Evolutionary conservation across 1,140 invertebrate species (phyloP).

Genomic region (Drosophila paulistorum): DNA sequence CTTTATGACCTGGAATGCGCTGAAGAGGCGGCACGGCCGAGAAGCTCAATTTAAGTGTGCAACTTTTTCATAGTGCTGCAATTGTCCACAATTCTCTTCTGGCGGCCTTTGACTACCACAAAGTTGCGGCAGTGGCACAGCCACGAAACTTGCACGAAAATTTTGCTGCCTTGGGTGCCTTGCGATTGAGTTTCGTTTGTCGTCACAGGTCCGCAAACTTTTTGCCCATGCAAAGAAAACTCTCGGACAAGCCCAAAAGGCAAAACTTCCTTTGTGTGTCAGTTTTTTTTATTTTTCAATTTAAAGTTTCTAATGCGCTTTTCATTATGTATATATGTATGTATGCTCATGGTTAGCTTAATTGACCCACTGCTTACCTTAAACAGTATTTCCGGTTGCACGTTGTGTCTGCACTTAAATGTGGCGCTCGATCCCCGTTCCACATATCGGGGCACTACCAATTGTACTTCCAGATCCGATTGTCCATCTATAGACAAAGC

Average conservation of each 20-base stretch:
- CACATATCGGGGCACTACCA: constrained; percentile 79
- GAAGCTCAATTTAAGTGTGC: constrained; percentile 46
- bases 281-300: constrained; percentile 50
- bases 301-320: constrained; percentile 58
- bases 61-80: constrained; percentile 38
- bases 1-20: constrained; percentile 32
- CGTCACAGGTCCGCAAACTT: constrained; percentile 38
- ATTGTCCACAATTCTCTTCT: constrained; percentile 20
- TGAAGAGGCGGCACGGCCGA: constrained; percentile 28
- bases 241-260: constrained; percentile 61
- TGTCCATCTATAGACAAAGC: constrained; percentile 73
- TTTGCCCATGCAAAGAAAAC: constrained; percentile 39
- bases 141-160: constrained; percentile 50
- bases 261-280: constrained; percentile 51
- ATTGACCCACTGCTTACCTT: constrained; percentile 83
- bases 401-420: constrained; percentile 86
- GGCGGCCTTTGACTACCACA: constrained; percentile 45
- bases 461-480: constrained; percentile 79
- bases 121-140: constrained; percentile 29
- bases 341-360: constrained; percentile 17
- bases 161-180: constrained; percentile 33
- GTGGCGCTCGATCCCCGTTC: constrained; percentile 83
- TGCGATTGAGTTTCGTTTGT: constrained; percentile 39
- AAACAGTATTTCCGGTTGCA: constrained; percentile 86
- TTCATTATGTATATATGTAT: constrained; percentile 41